Evolutionary conservation across 2,797 vertebrate genomes (phyloP), one percentile per base, ranked within the genome.

Genomic region (Petrocephalus schoutedeni): DNA sequence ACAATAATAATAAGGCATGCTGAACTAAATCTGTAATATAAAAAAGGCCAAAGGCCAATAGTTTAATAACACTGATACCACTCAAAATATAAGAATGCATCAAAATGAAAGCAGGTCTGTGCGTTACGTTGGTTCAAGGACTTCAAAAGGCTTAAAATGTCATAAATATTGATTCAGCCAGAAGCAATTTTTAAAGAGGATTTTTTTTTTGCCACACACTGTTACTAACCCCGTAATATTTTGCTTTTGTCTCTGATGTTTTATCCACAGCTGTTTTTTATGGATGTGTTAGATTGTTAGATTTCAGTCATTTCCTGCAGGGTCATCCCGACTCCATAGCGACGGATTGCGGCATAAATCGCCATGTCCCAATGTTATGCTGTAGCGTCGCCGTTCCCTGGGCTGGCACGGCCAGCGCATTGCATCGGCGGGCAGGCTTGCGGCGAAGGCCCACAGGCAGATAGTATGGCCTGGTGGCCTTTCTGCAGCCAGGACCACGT

Each of bases 21-120:
- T 90, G 89, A 90, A 90, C 89, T 3, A 90, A 92, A 90, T 91
- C 91, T 91, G 91, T 90, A 90, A 92, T 93, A 92, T 92, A 91
- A 89, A 84, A 71, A 87, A 92, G n/a, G 19, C 45, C 80, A 67
- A 71, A 36, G 83, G 64, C 59, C 49, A 53, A 57, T 41, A 64
- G 19, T 86, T 88, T 36, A 74, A 49, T 84, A 64, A 64, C 57
- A 45, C 12, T 16, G 51, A 14, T 28, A 61, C 58, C 7, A 12
- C 82, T 9, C 2, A 61, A 83, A 85, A 53, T n/a, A 82, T 8
- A 5, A 45, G 14, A 88, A 45, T 57, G 12, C 59, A 41, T 16
- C 54, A 8, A 59, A 87, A 87, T 41, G 80, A 41, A 51, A 12
- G n/a, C 16, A 32, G 45, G 19, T 67, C 10, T 58, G 4, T 4